A percentile compares a stretch with the other conserved stretches of the same genome.
Evolutionary conservation across 2,797 vertebrate species (phyloP).

Genomic region (Lithobates sylvaticus): DNA sequence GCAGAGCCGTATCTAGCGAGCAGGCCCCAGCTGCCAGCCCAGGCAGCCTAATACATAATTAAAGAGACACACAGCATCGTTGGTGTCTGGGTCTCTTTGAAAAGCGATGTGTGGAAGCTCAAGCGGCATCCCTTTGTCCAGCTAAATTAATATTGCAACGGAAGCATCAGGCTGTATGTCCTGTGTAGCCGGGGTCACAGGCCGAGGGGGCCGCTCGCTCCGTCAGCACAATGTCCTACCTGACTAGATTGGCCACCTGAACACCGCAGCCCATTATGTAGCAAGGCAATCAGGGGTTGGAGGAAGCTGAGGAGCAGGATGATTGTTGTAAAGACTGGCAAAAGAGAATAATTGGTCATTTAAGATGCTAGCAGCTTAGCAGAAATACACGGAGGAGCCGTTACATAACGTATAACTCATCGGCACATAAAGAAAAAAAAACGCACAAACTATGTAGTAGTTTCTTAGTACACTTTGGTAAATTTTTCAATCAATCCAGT

Average conservation of each 20-base stretch:
- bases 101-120: conserved; percentile 61
- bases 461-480: too few relatives aligned
- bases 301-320: too few relatives aligned
- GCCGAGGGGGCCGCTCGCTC: conserved; percentile 9
- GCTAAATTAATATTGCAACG: conserved; percentile 63
- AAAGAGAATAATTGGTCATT: too few relatives aligned
- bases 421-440: too few relatives aligned
- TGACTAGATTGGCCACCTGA: conserved; percentile 19
- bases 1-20: conserved; percentile 56
- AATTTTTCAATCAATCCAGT: too few relatives aligned
- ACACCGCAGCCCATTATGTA: too few relatives aligned
- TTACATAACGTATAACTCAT: too few relatives aligned
- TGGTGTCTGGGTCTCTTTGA: conserved; percentile 64
- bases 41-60: conserved; percentile 70
- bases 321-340: too few relatives aligned
- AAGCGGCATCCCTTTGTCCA: conserved; percentile 66
- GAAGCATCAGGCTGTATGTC: conserved; percentile 47
- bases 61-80: conserved; percentile 63
- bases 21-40: conserved; percentile 70
- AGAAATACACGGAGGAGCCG: too few relatives aligned
- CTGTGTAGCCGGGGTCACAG: conserved; percentile 47
- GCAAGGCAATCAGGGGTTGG: too few relatives aligned
- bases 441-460: too few relatives aligned
- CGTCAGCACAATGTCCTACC: conserved; percentile 16
- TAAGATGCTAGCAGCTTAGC: too few relatives aligned